Evolutionary conservation across 2,888 invertebrate genomes (phyloP).

Genomic region (Cerastoderma edule): DNA sequence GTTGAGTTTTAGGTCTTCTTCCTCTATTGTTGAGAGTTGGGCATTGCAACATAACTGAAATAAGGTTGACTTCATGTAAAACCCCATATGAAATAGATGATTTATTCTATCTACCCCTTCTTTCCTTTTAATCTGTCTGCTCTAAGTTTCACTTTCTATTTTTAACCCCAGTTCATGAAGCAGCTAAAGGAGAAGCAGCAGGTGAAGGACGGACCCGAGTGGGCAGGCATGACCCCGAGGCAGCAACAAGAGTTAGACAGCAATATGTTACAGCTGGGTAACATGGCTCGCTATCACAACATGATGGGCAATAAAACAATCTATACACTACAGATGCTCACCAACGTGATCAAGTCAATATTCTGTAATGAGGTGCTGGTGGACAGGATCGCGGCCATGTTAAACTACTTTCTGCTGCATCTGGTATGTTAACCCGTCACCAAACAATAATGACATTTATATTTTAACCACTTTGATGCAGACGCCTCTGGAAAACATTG

Average conservation of each 20-base stretch:
- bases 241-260: conserved; percentile 88
- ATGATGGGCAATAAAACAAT: conserved; percentile 96
- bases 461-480: too few species aligned
- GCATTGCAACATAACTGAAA: too few species aligned
- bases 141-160: too few species aligned
- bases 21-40: too few species aligned
- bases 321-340: conserved; percentile 88
- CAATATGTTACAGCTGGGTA: conserved; percentile 88
- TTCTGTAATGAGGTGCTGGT: conserved; percentile 96
- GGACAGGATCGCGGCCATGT: conserved; percentile 96
- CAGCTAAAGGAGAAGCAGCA: conserved; percentile 92
- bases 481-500: background rate
- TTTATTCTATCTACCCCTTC: too few species aligned
- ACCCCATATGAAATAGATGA: too few species aligned
- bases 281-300: conserved; percentile 95
- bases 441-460: too few species aligned
- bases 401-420: conserved; percentile 96
- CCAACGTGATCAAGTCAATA: conserved; percentile 85
- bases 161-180: conserved; percentile 89
- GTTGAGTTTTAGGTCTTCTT: too few species aligned
- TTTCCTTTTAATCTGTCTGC: too few species aligned
- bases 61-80: too few species aligned
- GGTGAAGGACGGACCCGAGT: conserved; percentile 90
- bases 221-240: conserved; percentile 88
- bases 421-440: too few species aligned